phyloP scores from a whole-genome alignment of 2,888 invertebrate genomes.

The Luperina nickerlii region DNA sequence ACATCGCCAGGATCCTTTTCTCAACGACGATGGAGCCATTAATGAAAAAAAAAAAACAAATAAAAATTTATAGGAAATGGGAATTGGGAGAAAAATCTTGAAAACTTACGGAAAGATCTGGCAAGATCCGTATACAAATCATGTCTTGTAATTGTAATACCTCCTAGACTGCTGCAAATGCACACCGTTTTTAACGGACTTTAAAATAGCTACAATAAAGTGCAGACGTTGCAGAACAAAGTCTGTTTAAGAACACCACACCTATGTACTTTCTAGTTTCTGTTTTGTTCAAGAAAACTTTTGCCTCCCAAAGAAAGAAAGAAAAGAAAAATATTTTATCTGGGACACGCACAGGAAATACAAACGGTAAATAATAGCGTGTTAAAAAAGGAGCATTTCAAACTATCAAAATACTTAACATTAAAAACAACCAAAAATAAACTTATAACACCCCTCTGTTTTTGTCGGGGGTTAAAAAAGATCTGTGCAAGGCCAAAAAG shows the following conservation, averaged over 20 bases:
- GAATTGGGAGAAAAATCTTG: background rate
- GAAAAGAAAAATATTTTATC: background rate
- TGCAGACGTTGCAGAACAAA: background rate
- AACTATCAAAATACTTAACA: too few species aligned
- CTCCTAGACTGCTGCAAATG: background rate
- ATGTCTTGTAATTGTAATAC: background rate
- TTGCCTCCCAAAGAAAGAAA: background rate
- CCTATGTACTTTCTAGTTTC: background rate
- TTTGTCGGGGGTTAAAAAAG: too few species aligned
- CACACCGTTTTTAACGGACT: background rate
- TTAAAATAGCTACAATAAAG: too few species aligned
- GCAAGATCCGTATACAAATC: background rate
- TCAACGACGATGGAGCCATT: background rate
- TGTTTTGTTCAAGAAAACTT: background rate
- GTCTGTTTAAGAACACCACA: background rate
- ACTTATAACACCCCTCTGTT: too few species aligned
- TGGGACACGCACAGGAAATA: background rate
- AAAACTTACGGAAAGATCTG: background rate
- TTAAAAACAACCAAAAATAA: too few species aligned
- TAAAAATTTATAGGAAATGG: background rate
- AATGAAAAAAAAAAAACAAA: background rate
- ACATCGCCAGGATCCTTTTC: background rate
- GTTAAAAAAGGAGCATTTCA: too few species aligned
- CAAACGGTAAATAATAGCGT: background rate
- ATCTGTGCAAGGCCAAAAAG: too few species aligned